Base-by-base conservation (phyloP, 2,888 invertebrate species). In the Scaptomyza tumidula region DNA sequence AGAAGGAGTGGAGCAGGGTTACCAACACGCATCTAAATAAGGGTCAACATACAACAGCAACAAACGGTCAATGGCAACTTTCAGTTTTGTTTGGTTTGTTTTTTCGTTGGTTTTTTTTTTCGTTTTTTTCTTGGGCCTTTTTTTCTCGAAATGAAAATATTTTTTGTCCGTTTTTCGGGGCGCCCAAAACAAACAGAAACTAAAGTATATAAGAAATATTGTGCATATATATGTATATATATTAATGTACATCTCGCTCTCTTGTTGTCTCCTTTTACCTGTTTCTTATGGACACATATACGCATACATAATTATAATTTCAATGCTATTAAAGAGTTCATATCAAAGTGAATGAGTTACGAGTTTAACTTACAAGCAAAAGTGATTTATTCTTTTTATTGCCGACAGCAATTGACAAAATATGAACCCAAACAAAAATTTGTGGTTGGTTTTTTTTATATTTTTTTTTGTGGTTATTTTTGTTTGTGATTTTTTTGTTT, bases 271-370 rank as follows among this genome's bases (percentile, higher is more conserved):
- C 39, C 44, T 3, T 31, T 39, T 16, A 24, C 7, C 60, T 49
- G 29, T 39, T 41, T 70, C 74, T 82, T 85, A 82, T 82, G 76
- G 71, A 65, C 61, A 67, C 61, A 67, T 19, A 60, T 70, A 79
- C 85, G 73, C 83, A 75, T 86, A 84, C 84, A 82, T 87, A 86
- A 84, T 84, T 88, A 88, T 82, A 87, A 84, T 87, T 87, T 84
- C 83, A 84, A 86, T 84, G 86, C 72, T 78, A 86, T 87, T 84
- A 71, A 71, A 14, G 16, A 86, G 78, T 78, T 81, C 67, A 84
- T 84, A 75, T 86, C 86, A 84, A 84, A 83, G 72, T 65, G 84
- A 71, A 80, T 86, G 78, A 86, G 83, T 80, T 70, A 80, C 35
- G 50, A 35, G 19, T 9, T 11, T 19, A 33, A 13, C 33, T 31